Evolutionary conservation across 2,113 vertebrate species (phyloP).

Genomic region (Benitochromis conjunctus): DNA sequence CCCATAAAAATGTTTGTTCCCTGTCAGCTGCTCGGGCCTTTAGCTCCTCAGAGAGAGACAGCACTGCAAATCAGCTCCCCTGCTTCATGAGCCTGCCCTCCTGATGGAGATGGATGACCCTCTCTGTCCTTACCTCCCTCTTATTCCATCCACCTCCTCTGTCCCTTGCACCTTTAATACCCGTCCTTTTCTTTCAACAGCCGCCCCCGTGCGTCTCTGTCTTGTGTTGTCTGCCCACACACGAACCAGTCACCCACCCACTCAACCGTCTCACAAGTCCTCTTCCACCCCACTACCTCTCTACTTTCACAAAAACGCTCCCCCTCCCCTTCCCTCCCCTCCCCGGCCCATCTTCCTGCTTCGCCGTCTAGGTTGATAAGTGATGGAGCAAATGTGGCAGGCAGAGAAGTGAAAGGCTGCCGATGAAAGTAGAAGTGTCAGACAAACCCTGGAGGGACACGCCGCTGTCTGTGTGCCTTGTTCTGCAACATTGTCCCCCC

Average conservation of each 20-base stretch:
- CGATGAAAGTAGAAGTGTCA: constrained; percentile 59
- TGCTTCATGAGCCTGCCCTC: background rate
- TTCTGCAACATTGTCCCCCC: background rate
- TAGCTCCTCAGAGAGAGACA: background rate
- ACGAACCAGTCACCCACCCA: background rate
- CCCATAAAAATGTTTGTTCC: background rate
- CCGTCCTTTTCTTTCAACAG: background rate
- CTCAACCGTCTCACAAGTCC: background rate
- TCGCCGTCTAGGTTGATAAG: constrained; percentile 29
- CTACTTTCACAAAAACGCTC: background rate
- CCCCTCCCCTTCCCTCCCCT: background rate
- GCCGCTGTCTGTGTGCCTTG: background rate
- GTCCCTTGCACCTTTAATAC: constrained; percentile 3
- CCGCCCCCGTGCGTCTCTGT: background rate
- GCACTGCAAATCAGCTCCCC: constrained; percentile 17
- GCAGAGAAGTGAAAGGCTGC: constrained; percentile 24
- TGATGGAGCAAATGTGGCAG: constrained; percentile 24
- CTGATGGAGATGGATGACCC: constrained; percentile 38
- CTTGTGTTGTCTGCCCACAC: background rate
- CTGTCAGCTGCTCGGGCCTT: background rate
- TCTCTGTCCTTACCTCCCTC: background rate
- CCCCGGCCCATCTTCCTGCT: background rate
- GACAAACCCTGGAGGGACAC: constrained; percentile 27
- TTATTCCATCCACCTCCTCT: background rate
- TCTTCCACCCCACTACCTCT: background rate